Base-by-base conservation (phyloP, 2,113 vertebrate species). In the Ardeotis arabs region DNA sequence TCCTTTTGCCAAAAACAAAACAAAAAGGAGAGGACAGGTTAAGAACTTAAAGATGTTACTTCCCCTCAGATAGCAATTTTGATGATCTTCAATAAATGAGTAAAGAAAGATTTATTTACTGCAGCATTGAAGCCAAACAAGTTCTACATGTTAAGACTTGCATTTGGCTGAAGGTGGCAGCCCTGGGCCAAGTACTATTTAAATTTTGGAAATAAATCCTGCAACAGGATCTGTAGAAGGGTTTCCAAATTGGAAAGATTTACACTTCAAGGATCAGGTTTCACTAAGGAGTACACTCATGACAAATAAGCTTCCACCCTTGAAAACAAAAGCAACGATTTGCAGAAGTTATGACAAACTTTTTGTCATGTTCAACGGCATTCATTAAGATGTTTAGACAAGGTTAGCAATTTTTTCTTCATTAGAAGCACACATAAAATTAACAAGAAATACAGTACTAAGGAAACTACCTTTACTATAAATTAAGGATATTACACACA, bases 101-200 rank as follows among this genome's bases (percentile, higher is more conserved):
- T 44, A 41, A 66, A 94, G 49, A 82, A 77, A 49, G 6, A 50
- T 39, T 59, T 84, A 68, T 66, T 89, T 60, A 58, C 49, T 25
- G 27, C 13, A 92, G 41, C 52, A 56, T 1, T 66, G 50, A 84
- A 87, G 28, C 4, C 74, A 87, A 93, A 44, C 3, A 70, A 84
- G 24, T 73, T 94, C 58, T 72, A 12, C 11, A 18, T 79, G 62
- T 74, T 82, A 89, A 93, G 73, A 62, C 66, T 68, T 45, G 20
- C 20, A 55, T 62, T 50, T 87, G 80, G 92, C 95, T 95, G 90
- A 96, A 93, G 80, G 74, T 94, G 94, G 92, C 94, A 96, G 86
- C 77, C 70, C 88, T 91, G 53, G 92, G 53, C 62, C 77, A 64
- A 92, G 15, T 45, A 84, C 37, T 77, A 41, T 39, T 77, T 70